Conservation (phyloP, 1,140 invertebrate genomes). For the Drosophila mojavensis region DNA sequence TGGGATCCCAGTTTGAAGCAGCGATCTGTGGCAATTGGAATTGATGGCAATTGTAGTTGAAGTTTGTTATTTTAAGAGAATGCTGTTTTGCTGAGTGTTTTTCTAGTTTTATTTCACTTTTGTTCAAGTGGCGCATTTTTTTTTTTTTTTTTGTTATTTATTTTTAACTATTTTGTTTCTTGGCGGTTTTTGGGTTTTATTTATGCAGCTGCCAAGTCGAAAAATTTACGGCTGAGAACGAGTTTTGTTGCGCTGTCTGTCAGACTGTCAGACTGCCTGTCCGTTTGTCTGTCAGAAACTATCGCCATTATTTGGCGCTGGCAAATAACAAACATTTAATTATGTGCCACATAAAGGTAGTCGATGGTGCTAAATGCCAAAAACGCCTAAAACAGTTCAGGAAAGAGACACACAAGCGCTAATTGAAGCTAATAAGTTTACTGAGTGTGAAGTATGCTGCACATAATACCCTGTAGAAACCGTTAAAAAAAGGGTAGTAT, state of each 20-base stretch:
- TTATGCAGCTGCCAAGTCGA: conserved; percentile 62
- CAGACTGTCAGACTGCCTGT: neutral
- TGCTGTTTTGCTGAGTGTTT: conserved; percentile 39
- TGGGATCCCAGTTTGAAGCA: conserved; percentile 16
- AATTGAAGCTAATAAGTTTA: conserved; percentile 36
- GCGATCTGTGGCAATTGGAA: conserved; percentile 55
- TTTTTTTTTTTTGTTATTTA: conserved; percentile 6
- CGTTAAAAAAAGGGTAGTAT: neutral
- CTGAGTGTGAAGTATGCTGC: neutral
- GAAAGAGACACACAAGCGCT: conserved; percentile 12
- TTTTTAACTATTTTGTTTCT: conserved; percentile 42
- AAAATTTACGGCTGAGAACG: conserved; percentile 41
- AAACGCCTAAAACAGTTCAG: conserved; percentile 12
- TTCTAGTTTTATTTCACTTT: conserved; percentile 19
- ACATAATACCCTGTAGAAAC: neutral
- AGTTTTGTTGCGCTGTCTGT: conserved; percentile 18
- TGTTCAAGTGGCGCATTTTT: conserved; percentile 40
- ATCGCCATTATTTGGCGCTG: conserved; percentile 33
- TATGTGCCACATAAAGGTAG: conserved; percentile 36
- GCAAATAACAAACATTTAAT: conserved; percentile 46
- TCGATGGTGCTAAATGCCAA: conserved; percentile 49
- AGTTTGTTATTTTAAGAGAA: conserved; percentile 68
- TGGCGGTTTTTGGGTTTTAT: conserved; percentile 29
- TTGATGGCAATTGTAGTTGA: conserved; percentile 66
- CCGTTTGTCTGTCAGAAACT: conserved; percentile 22